Evolutionary conservation across 2,113 vertebrate genomes (phyloP).

Genomic region (Taxidea taxus): DNA sequence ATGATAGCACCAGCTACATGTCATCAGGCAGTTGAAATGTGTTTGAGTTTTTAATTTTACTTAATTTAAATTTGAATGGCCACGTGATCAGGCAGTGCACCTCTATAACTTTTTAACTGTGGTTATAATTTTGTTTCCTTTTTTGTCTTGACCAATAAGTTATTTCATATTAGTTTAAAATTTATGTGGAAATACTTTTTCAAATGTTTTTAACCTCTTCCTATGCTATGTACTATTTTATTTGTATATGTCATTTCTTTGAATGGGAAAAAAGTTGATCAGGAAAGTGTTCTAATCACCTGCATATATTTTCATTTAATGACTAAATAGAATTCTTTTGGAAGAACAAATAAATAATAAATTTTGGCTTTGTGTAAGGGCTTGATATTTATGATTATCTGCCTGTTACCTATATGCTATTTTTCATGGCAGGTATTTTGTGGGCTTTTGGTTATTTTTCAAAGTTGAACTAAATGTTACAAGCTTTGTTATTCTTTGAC

Average conservation of each 20-base stretch:
- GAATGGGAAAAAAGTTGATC: neutral
- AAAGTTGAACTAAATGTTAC: neutral
- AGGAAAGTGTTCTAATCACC: neutral
- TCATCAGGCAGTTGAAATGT: neutral
- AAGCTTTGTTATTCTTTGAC: neutral
- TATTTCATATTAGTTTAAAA: neutral
- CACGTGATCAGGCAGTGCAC: neutral
- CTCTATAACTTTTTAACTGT: neutral
- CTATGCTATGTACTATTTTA: neutral
- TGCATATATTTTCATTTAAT: slow-evolving; percentile 2
- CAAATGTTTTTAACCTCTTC: neutral
- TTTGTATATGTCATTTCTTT: neutral
- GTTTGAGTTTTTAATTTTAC: neutral
- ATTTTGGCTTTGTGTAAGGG: neutral
- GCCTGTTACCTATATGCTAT: neutral
- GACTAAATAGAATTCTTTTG: slow-evolving; percentile 21
- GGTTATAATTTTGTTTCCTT: neutral
- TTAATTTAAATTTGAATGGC: slow-evolving; percentile 22
- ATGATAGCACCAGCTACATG: neutral
- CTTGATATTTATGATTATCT: slow-evolving; percentile 32
- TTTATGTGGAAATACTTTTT: neutral
- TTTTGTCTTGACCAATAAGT: neutral
- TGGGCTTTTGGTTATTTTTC: neutral
- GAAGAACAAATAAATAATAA: neutral
- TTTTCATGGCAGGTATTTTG: neutral